Evolutionary conservation across 2,888 invertebrate genomes (phyloP).

Genomic region (Teleiodes luculella): DNA sequence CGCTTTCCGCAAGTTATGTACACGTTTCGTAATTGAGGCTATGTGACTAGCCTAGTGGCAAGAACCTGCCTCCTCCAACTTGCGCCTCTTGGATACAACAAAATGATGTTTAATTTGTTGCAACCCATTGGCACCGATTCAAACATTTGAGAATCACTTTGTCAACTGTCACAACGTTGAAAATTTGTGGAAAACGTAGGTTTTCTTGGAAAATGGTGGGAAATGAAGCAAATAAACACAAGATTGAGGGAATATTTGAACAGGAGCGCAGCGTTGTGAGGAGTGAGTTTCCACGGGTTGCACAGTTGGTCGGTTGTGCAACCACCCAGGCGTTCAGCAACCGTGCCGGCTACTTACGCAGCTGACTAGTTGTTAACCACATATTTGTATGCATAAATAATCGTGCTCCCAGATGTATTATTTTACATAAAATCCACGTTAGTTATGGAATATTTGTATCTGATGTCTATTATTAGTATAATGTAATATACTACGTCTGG

Average conservation of each 20-base stretch:
- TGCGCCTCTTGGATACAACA: neutral
- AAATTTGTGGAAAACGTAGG: constrained; percentile 6
- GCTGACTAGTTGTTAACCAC: constrained; percentile 33
- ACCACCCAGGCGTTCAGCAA: constrained; percentile 46
- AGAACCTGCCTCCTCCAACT: constrained; percentile 42
- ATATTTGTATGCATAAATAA: constrained; percentile 23
- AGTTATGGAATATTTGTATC: neutral
- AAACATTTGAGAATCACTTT: neutral
- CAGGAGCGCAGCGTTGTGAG: constrained; percentile 43
- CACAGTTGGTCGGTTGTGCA: constrained; percentile 43
- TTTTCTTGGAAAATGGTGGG: neutral
- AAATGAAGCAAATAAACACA: constrained; percentile 15
- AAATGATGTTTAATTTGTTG: neutral
- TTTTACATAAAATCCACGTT: constrained; percentile 12
- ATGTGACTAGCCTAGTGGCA: constrained; percentile 58
- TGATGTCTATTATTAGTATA: neutral
- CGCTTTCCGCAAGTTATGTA: constrained; percentile 74
- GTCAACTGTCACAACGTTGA: neutral
- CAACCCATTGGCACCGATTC: neutral
- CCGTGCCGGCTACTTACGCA: constrained; percentile 40
- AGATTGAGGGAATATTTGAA: constrained; percentile 39
- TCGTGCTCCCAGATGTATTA: too few relatives aligned
- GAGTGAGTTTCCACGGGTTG: constrained; percentile 27
- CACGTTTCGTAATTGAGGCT: constrained; percentile 73
- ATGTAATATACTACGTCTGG: too few relatives aligned